Conservation (phyloP, 2,888 invertebrate species). For the Machimus atricapillus region DNA sequence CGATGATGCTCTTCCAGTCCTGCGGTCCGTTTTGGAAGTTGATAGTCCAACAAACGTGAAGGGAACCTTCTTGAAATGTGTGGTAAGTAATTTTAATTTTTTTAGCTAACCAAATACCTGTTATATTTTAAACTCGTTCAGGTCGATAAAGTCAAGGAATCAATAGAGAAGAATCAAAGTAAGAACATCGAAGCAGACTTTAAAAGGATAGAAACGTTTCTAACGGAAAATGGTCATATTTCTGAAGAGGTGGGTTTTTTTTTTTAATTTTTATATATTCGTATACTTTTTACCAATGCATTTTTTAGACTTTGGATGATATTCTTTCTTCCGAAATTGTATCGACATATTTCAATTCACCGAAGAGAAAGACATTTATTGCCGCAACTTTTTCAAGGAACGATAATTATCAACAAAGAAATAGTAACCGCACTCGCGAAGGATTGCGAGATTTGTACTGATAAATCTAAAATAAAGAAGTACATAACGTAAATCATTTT, state of each 20-base stretch:
- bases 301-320: constrained; percentile 45
- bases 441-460: constrained; percentile 44
- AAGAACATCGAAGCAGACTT: constrained; percentile 68
- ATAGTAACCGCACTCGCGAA: constrained; percentile 9
- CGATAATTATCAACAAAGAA: not conserved
- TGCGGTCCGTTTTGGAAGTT: constrained; percentile 67
- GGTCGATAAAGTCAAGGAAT: constrained; percentile 64
- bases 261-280: not conserved
- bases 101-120: not conserved
- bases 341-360: constrained; percentile 13
- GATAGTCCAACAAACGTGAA: constrained; percentile 63
- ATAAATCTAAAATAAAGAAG: not conserved
- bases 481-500: not conserved
- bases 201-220: constrained; percentile 65
- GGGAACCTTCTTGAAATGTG: constrained; percentile 69
- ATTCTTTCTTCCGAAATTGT: constrained; percentile 46
- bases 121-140: constrained; percentile 35
- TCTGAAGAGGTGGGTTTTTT: constrained; percentile 33
- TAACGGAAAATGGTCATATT: constrained; percentile 60
- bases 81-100: constrained; percentile 63
- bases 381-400: constrained; percentile 41
- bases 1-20: constrained; percentile 70
- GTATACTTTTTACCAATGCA: not conserved
- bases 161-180: constrained; percentile 63
- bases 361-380: constrained; percentile 37